Evolutionary conservation across 2,113 vertebrate species (phyloP), one percentile per base, ranked within the genome.

Genomic region (Phylloscopus whistleri): DNA sequence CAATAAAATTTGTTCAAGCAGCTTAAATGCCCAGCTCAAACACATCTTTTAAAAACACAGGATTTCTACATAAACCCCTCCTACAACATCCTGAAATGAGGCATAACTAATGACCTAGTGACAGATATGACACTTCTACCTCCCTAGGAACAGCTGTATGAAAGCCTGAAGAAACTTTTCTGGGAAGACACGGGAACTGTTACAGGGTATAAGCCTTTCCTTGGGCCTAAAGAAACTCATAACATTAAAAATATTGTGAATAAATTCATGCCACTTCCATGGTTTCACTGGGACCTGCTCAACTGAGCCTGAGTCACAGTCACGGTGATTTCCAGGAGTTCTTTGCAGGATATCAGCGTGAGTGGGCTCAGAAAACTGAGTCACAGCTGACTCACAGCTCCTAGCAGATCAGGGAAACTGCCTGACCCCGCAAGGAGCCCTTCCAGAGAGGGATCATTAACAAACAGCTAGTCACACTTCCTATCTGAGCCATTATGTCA

Each of bases 371-470:
- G 53, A 79, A 82, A 90, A 51, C 2, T 26, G 81, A 95, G 66
- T 95, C 93, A 84, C 78, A 56, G 44, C 58, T 89, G 89, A 89
- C 59, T 92, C 74, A 91, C 64, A 49, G 14, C 84, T 87, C 58
- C 1, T 7, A 31, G 49, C 13, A 44, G 64, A 51, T 59, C 88
- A 80, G 22, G 53, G 82, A 66, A 68, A 68, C 1, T 7, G 51
- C 21, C 52, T 10, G 37, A 35, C 52, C 27, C 4, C 3, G 27
- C 68, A 59, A 72, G 77, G 26, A 60, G 23, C 52, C 49, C 66
- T 79, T 85, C 41, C 80, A 76, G 52, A 75, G 60, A 84, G 69
- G 41, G 46, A 23, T 87, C 67, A 74, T 21, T 51, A 53, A n/a
- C 43, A 30, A 80, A 27, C 16, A 78, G 44, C 30, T 15, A 44